Evolutionary conservation across 2,888 invertebrate species (phyloP).

Genomic region (Oxystoma pomonae): DNA sequence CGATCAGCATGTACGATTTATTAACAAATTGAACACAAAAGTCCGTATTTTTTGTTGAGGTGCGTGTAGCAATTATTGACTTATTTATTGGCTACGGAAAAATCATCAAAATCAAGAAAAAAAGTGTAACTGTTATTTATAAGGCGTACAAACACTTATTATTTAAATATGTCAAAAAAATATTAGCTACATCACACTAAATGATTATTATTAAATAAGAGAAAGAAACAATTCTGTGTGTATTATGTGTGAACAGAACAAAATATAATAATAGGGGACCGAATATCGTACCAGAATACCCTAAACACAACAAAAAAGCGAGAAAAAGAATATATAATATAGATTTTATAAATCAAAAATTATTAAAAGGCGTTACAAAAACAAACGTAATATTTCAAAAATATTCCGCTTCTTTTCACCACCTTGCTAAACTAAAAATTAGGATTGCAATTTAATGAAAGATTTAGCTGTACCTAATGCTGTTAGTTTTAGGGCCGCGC

Average conservation of each 20-base stretch:
- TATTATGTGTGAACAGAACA: conserved; percentile 40
- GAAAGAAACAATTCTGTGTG: conserved; percentile 1
- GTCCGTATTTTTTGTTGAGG: too few species aligned
- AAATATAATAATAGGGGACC: background rate
- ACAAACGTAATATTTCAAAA: background rate
- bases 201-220: conserved; percentile 21
- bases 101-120: conserved; percentile 17
- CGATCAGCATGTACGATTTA: too few species aligned
- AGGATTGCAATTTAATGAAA: conserved; percentile 30
- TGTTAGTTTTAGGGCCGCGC: conserved; percentile 25
- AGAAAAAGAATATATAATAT: background rate
- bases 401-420: too few species aligned
- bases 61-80: background rate
- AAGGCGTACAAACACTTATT: conserved; percentile 36
- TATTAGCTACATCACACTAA: conserved; percentile 47
- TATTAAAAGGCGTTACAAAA: background rate
- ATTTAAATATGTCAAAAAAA: conserved; percentile 36
- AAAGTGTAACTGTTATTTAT: conserved; percentile 32
- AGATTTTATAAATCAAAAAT: background rate
- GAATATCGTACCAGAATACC: background rate
- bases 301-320: background rate
- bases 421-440: too few species aligned
- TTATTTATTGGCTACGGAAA: background rate
- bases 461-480: conserved; percentile 46
- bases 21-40: too few species aligned